Evolutionary conservation across 1,140 invertebrate species (phyloP).

Genomic region (Antheraea mylitta): DNA sequence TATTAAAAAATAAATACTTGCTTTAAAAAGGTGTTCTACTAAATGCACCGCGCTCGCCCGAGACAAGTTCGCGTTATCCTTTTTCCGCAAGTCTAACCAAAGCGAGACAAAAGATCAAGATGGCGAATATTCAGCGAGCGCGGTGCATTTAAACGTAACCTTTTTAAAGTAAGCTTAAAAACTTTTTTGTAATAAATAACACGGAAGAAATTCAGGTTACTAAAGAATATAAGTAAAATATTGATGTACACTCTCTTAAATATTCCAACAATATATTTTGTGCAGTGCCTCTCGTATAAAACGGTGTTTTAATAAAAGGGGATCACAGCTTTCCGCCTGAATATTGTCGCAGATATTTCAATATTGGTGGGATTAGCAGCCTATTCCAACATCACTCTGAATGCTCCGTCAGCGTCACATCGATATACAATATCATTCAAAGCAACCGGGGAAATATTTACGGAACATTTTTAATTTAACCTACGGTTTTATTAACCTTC

Average conservation of each 20-base stretch:
- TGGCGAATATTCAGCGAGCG: too few relatives aligned
- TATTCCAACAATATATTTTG: slow-evolving; percentile 39
- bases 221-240: not conserved
- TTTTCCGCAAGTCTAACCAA: too few relatives aligned
- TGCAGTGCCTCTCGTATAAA: slow-evolving; percentile 49
- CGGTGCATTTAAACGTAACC: too few relatives aligned
- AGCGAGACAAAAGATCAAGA: too few relatives aligned
- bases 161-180: too few relatives aligned
- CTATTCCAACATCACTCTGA: slow-evolving; percentile 72
- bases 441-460: slow-evolving; percentile 66
- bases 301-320: slow-evolving; percentile 74
- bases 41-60: too few relatives aligned
- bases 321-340: slow-evolving; percentile 61
- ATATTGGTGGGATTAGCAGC: slow-evolving; percentile 75
- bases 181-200: too few relatives aligned
- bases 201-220: not conserved
- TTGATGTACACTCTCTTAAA: not conserved
- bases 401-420: slow-evolving; percentile 57
- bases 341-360: slow-evolving; percentile 75
- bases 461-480: slow-evolving; percentile 54
- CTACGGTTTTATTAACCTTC: slow-evolving; percentile 5
- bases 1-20: too few relatives aligned
- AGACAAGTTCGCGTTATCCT: too few relatives aligned
- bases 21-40: too few relatives aligned
- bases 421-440: slow-evolving; percentile 69